A percentile compares a stretch with the other conserved stretches of the same genome.
These are phyloP conservation scores for Argynnis bischoffii DNA, from an alignment of 2,888 invertebrate species.

Conservation along the genomic window DNA sequence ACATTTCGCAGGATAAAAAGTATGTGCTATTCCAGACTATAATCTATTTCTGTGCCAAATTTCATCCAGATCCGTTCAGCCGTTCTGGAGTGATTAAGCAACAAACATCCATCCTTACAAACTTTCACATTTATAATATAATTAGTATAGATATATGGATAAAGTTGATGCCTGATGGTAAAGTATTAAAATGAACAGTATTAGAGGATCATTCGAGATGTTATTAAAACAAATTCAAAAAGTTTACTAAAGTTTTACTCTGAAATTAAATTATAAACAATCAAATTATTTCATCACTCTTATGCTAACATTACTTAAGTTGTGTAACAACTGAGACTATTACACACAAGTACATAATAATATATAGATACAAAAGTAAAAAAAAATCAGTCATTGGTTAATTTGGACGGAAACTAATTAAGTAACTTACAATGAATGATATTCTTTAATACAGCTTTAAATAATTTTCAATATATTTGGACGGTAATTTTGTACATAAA, in stretches of 20 bases:
- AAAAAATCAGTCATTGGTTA: constrained; percentile 76
- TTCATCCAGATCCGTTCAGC: too few relatives aligned
- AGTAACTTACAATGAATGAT: constrained; percentile 63
- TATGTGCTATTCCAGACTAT: too few relatives aligned
- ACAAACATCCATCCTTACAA: too few relatives aligned
- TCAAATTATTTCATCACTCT: constrained; percentile 55
- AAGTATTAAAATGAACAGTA: too few relatives aligned
- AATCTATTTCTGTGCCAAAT: too few relatives aligned
- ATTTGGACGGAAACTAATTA: constrained; percentile 80
- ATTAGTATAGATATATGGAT: too few relatives aligned
- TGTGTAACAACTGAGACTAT: constrained; percentile 56
- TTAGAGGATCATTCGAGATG: constrained; percentile 38
- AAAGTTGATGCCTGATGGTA: too few relatives aligned
- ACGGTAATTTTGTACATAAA: constrained; percentile 57
- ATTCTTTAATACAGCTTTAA: constrained; percentile 50
- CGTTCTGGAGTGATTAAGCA: too few relatives aligned
- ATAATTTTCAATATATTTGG: constrained; percentile 48
- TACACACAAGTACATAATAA: constrained; percentile 47
- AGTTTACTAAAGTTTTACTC: constrained; percentile 58
- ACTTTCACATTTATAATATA: too few relatives aligned
- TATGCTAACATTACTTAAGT: constrained; percentile 56
- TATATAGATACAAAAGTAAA: constrained; percentile 53
- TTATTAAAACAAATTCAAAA: background rate
- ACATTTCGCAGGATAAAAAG: too few relatives aligned
- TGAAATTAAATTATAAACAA: constrained; percentile 69